Conservation (phyloP, 2,797 vertebrate species). For the Phylloscopus collybita region DNA sequence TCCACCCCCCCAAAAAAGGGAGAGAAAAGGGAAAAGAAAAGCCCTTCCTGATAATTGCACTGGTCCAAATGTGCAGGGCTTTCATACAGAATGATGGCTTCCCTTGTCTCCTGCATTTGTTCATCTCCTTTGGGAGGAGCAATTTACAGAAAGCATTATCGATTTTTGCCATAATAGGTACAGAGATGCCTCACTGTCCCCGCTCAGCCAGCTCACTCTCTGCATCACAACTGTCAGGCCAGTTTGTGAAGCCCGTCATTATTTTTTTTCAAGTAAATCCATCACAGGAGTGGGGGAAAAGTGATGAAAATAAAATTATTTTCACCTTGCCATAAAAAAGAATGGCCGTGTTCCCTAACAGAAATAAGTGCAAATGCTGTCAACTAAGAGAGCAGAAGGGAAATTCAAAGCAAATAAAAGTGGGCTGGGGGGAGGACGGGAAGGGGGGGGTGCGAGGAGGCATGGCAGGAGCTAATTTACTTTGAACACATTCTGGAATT, state of each 20-base stretch:
- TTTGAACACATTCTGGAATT: constrained; percentile 63
- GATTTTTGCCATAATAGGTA: constrained; percentile 88
- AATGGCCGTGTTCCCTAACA: constrained; percentile 76
- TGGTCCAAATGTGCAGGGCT: constrained; percentile 76
- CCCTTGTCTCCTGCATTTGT: constrained; percentile 83
- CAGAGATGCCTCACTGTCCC: constrained; percentile 82
- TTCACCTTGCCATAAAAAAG: constrained; percentile 82
- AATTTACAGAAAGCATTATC: constrained; percentile 87
- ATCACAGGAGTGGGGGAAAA: constrained; percentile 75
- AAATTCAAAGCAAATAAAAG: constrained; percentile 74
- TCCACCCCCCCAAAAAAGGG: neutral
- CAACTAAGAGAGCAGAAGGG: constrained; percentile 77
- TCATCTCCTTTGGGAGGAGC: constrained; percentile 85
- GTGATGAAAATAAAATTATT: constrained; percentile 84
- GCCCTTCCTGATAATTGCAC: constrained; percentile 80
- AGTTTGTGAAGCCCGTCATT: constrained; percentile 82
- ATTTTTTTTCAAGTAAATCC: constrained; percentile 84
- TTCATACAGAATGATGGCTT: constrained; percentile 83
- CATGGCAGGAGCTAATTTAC: constrained; percentile 51
- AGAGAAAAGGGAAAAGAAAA: constrained; percentile 24
- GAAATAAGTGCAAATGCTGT: constrained; percentile 85
- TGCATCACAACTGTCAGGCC: constrained; percentile 82
- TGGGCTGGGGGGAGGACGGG: neutral
- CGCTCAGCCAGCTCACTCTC: constrained; percentile 79
- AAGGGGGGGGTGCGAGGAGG: constrained; percentile 26